Evolutionary conservation across 2,797 vertebrate genomes (phyloP).

Genomic region (Brachymystax lenok): DNA sequence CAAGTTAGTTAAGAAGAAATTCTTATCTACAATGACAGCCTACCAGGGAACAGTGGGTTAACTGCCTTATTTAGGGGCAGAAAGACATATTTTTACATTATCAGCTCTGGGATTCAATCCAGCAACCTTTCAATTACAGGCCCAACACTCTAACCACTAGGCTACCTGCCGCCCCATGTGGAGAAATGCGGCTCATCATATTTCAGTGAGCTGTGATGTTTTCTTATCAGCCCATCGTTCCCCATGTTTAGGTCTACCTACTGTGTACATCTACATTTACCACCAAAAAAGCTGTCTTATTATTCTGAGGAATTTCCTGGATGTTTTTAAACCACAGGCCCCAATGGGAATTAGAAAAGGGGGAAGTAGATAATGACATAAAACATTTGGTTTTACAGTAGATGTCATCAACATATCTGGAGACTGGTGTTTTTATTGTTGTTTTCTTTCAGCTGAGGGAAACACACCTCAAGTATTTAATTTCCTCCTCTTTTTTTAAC

Average conservation of each 20-base stretch:
- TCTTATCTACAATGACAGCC: too few relatives aligned
- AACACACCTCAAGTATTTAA: constrained; percentile 59
- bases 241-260: background rate
- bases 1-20: too few relatives aligned
- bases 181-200: too few relatives aligned
- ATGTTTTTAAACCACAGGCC: constrained; percentile 52
- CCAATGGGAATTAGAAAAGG: constrained; percentile 32
- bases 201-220: too few relatives aligned
- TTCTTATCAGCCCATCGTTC: too few relatives aligned
- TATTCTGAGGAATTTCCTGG: background rate
- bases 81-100: too few relatives aligned
- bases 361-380: constrained; percentile 54
- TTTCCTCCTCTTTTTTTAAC: constrained; percentile 38
- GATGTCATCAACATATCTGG: constrained; percentile 57
- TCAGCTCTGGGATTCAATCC: too few relatives aligned
- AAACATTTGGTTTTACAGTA: constrained; percentile 45
- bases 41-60: too few relatives aligned
- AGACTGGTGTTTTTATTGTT: constrained; percentile 50
- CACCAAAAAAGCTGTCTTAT: background rate
- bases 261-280: background rate
- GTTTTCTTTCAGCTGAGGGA: constrained; percentile 28
- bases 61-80: too few relatives aligned
- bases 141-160: too few relatives aligned
- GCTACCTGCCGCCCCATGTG: too few relatives aligned
- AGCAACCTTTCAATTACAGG: too few relatives aligned